Evolutionary conservation across 1,140 invertebrate genomes (phyloP).

Genomic region (Lasioglossum baleicum): DNA sequence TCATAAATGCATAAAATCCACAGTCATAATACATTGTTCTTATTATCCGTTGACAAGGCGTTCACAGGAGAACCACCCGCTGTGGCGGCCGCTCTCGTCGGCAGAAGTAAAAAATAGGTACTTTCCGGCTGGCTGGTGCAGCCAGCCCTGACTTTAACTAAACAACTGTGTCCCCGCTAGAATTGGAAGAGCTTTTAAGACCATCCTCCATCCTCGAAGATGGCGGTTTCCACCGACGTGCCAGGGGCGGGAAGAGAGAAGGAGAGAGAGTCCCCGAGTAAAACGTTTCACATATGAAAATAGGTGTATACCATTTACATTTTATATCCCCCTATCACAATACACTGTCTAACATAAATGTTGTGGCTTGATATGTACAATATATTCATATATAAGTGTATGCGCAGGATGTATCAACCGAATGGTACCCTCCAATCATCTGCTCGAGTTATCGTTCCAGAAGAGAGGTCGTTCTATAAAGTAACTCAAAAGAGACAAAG

Average conservation of each 20-base stretch:
- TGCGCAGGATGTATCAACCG: neutral
- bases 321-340: constrained; percentile 54
- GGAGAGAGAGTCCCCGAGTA: constrained; percentile 20
- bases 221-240: neutral
- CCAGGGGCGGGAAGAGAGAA: constrained; percentile 38
- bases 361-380: constrained; percentile 67
- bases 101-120: constrained; percentile 46
- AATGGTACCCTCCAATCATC: no score
- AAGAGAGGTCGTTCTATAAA: no score
- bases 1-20: no score
- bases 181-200: constrained; percentile 41
- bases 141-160: neutral
- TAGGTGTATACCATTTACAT: constrained; percentile 67
- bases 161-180: constrained; percentile 17
- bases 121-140: constrained; percentile 26
- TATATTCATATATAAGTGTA: constrained; percentile 41
- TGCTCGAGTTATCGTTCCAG: no score
- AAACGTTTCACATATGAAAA: constrained; percentile 66
- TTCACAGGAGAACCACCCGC: no score
- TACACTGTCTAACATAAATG: constrained; percentile 50
- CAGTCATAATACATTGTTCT: no score
- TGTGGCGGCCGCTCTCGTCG: no score
- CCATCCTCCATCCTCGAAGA: neutral
- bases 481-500: no score
- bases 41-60: no score